phyloP scores from a whole-genome alignment of 2,888 invertebrate species.

The Drosophila fungiperda region DNA sequence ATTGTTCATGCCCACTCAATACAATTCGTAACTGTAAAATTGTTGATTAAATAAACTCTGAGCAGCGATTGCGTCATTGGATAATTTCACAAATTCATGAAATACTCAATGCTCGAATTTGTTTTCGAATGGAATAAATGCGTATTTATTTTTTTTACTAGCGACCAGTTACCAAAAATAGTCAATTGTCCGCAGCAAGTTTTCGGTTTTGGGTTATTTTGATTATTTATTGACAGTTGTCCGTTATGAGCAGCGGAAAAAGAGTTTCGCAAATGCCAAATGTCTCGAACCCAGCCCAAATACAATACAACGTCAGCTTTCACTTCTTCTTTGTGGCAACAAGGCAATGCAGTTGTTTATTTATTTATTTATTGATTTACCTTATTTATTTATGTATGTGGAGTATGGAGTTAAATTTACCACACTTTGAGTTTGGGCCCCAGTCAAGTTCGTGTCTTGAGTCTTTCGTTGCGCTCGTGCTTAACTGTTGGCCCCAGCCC shows the following conservation, averaged over 20 bases:
- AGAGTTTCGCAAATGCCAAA: constrained; percentile 69
- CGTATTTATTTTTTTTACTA: constrained; percentile 67
- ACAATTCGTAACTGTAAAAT: constrained; percentile 25
- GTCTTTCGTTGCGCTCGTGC: constrained; percentile 80
- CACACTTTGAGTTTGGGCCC: constrained; percentile 76
- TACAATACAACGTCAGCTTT: constrained; percentile 49
- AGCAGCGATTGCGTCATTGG: constrained; percentile 63
- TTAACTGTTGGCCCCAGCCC: constrained; percentile 58
- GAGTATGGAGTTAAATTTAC: constrained; percentile 66
- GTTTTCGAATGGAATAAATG: constrained; percentile 26
- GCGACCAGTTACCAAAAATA: constrained; percentile 73
- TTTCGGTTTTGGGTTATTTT: constrained; percentile 66
- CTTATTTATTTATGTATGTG: constrained; percentile 55
- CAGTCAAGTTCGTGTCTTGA: constrained; percentile 80
- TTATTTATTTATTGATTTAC: constrained; percentile 67
- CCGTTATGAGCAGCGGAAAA: constrained; percentile 66
- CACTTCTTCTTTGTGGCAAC: constrained; percentile 52
- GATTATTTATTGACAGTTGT: constrained; percentile 78
- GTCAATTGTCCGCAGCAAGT: constrained; percentile 59
- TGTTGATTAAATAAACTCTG: constrained; percentile 4
- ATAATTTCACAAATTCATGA: constrained; percentile 75
- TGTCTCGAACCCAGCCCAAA: constrained; percentile 37
- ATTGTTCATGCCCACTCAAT: constrained; percentile 32
- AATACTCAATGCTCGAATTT: constrained; percentile 45
- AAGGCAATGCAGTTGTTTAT: constrained; percentile 36